Conservation (phyloP, 2,888 invertebrate species). For the Megaustenia siamemsis region DNA sequence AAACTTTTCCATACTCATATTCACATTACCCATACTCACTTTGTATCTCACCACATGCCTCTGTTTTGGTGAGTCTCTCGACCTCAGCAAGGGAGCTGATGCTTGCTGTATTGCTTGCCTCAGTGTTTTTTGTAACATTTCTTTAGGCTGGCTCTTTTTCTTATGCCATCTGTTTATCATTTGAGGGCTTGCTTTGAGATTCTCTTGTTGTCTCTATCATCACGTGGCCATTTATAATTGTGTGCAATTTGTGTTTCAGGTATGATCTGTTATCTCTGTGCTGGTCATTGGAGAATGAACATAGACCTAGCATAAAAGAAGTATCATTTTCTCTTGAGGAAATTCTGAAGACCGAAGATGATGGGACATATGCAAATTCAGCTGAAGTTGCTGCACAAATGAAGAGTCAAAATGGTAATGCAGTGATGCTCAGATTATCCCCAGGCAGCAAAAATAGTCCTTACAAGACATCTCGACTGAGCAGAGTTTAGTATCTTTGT, state of each 20-base stretch:
- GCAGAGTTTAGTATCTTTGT: constrained; percentile 28
- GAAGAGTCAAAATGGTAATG: neutral
- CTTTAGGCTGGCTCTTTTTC: too few species aligned
- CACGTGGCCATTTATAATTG: too few species aligned
- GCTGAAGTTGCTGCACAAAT: neutral
- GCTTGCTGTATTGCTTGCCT: too few species aligned
- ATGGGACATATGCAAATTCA: constrained; percentile 28
- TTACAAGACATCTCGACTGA: constrained; percentile 38
- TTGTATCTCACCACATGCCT: too few species aligned
- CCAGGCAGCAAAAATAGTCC: neutral
- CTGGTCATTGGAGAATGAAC: constrained; percentile 63
- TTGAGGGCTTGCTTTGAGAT: too few species aligned
- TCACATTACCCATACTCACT: too few species aligned
- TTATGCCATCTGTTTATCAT: too few species aligned
- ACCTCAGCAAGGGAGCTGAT: too few species aligned
- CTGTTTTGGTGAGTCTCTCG: too few species aligned
- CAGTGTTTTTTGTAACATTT: too few species aligned
- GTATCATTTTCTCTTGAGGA: constrained; percentile 48
- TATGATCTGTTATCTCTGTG: constrained; percentile 67
- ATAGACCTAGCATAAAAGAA: constrained; percentile 63
- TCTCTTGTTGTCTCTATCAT: too few species aligned
- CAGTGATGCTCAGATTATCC: neutral
- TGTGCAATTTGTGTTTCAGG: constrained; percentile 58
- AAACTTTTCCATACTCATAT: too few species aligned
- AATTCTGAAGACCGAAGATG: constrained; percentile 45